Evolutionary conservation across 1,140 invertebrate species (phyloP), one percentile per base, ranked within the genome.

Genomic region (Formica exsecta): DNA sequence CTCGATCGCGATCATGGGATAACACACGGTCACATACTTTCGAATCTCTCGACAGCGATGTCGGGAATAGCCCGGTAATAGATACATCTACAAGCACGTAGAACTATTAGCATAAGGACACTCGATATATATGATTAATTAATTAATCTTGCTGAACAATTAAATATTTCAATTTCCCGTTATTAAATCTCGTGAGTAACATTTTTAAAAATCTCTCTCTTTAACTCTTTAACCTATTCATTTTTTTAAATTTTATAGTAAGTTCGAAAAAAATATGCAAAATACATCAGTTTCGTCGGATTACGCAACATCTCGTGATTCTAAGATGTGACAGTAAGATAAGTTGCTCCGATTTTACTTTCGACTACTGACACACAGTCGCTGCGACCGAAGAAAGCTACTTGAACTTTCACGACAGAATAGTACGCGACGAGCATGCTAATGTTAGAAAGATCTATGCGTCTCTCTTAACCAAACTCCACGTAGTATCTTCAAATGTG

Each of bases 331-430:
- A 44, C 44, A 29, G 57, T 48, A 51, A 51, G 48, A 51, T 51
- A 51, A 51, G 16, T 22, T 71, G 70, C 76, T 25, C 80, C 29
- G 51, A 85, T 88, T 88, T 89, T 89, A 89, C 87, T 89, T 88
- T 89, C 88, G 87, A 86, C 57, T 41, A 85, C 59, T 83, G 85
- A 59, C 29, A 75, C 22, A 38, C 54, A 29, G 29, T 71, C 64
- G 9, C 29, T 22, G 16, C n/a, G 59, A 65, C 36, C 25, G 66
- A 88, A 51, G 87, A 89, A 88, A 89, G 74, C 38, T 25, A 22
- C 48, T 29, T 29, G 51, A 71, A 88, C 88, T 89, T 89, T 88
- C 88, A 84, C 88, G 51, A 29, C 11, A 13, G 2, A 4, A 71
- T 79, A 6, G 41, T 79, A 48, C 62, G 62, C 76, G 44, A 19